phyloP scores from a whole-genome alignment of 1,140 invertebrate species.

The Listronotus oregonensis region DNA sequence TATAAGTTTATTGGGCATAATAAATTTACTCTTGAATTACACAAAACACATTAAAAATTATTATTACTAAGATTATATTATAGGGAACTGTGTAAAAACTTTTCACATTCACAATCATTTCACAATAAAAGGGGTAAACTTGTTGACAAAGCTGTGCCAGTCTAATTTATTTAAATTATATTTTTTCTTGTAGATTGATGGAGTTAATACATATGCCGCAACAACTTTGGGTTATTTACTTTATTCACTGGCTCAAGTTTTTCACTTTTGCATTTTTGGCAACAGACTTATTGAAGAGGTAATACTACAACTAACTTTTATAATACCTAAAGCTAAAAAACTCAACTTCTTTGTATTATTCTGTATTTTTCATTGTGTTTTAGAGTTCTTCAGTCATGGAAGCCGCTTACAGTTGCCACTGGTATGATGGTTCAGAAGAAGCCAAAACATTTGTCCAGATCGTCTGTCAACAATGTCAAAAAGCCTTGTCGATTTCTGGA shows the following conservation, averaged over 20 bases:
- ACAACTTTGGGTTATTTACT: slow-evolving; percentile 77
- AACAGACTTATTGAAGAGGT: slow-evolving; percentile 86
- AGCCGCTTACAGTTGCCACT: slow-evolving; percentile 84
- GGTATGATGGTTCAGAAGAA: slow-evolving; percentile 87
- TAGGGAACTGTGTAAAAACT: too few relatives aligned
- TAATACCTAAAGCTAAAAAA: too few relatives aligned
- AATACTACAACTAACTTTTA: slow-evolving; percentile 30
- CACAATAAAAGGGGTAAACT: too few relatives aligned
- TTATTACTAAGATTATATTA: too few relatives aligned
- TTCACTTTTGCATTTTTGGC: slow-evolving; percentile 83
- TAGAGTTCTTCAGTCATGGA: slow-evolving; percentile 88
- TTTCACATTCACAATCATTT: too few relatives aligned
- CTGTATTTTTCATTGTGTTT: slow-evolving; percentile 14
- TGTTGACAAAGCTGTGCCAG: too few relatives aligned
- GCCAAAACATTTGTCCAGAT: slow-evolving; percentile 88
- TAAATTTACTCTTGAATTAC: too few relatives aligned
- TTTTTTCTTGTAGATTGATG: slow-evolving; percentile 64
- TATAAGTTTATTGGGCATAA: too few relatives aligned
- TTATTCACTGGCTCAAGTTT: slow-evolving; percentile 80
- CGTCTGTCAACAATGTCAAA: slow-evolving; percentile 88
- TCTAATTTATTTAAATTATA: too few relatives aligned
- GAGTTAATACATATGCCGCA: slow-evolving; percentile 74
- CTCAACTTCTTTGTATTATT: too few relatives aligned
- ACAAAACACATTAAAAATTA: too few relatives aligned
- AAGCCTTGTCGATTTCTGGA: slow-evolving; percentile 82